phyloP scores from a whole-genome alignment of 1,140 invertebrate species.

The Danaus plexippus region DNA sequence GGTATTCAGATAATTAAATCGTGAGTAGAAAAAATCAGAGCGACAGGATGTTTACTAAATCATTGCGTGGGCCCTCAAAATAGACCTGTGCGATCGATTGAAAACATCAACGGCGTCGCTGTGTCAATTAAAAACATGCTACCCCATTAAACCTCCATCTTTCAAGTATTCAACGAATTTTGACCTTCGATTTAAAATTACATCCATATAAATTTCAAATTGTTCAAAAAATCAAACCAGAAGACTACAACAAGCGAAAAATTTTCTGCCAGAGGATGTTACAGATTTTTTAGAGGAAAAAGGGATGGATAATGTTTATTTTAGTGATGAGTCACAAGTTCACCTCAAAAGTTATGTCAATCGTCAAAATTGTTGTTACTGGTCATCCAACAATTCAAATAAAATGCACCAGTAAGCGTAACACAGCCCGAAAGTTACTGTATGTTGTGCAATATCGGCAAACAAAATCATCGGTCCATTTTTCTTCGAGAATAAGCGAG shows the following conservation, averaged over 20 bases:
- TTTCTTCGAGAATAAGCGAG: constrained; percentile 10
- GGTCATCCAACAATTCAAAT: constrained; percentile 7
- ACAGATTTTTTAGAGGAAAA: constrained; percentile 8
- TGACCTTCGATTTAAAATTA: constrained; percentile 8
- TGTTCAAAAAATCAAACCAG: constrained; percentile 9
- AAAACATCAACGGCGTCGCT: no score
- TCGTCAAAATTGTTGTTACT: constrained; percentile 7
- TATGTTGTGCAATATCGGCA: constrained; percentile 6
- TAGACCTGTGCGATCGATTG: no score
- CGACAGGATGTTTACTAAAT: no score
- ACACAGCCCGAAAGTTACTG: no score
- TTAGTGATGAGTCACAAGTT: constrained; percentile 6
- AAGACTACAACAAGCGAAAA: constrained; percentile 10
- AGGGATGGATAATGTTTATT: constrained; percentile 4
- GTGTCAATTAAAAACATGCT: constrained; percentile 2
- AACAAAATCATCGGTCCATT: constrained; percentile 7
- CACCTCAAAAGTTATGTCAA: constrained; percentile 5
- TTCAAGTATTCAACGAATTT: constrained; percentile 10
- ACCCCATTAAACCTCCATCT: constrained; percentile 6
- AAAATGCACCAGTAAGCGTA: constrained; percentile 5
- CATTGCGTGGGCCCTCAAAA: no score
- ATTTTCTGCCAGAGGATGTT: constrained; percentile 10
- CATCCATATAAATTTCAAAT: constrained; percentile 13
- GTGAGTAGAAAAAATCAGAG: no score
- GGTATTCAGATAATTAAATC: no score